phyloP scores from a whole-genome alignment of 2,888 invertebrate genomes.

The Clostera curtula region DNA sequence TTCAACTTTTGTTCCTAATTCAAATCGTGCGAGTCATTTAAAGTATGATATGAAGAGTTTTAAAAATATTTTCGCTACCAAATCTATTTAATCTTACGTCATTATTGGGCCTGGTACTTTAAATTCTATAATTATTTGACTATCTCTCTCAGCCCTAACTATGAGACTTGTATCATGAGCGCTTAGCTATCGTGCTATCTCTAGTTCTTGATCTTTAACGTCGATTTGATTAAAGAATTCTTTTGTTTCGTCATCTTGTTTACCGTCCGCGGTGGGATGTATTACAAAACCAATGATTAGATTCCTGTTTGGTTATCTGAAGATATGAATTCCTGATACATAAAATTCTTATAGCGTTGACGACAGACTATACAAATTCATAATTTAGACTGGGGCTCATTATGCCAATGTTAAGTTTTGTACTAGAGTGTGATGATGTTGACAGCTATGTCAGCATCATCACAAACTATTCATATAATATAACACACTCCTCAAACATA shows the following conservation, averaged over 20 bases:
- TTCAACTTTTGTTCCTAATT: not conserved
- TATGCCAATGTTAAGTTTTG: no score
- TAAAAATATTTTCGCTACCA: not conserved
- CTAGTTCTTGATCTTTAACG: constrained; percentile 25
- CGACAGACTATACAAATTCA: no score
- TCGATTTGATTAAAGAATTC: constrained; percentile 56
- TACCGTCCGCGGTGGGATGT: constrained; percentile 22
- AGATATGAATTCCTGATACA: no score
- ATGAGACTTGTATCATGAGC: constrained; percentile 24
- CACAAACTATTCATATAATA: no score
- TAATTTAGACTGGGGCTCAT: no score
- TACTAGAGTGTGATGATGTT: no score
- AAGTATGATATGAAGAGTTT: not conserved
- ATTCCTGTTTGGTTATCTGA: constrained; percentile 13
- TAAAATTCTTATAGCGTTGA: no score
- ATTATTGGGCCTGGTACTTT: no score
- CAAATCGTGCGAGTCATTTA: not conserved
- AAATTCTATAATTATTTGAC: not conserved
- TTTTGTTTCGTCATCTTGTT: constrained; percentile 48
- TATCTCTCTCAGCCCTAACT: constrained; percentile 8
- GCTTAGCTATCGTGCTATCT: constrained; percentile 21
- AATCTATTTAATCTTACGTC: no score
- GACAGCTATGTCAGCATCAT: no score
- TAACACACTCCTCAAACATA: no score
- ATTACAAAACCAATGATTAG: constrained; percentile 24